Base-by-base conservation (phyloP, 2,888 invertebrate species). In the Lasioglossum morio region DNA sequence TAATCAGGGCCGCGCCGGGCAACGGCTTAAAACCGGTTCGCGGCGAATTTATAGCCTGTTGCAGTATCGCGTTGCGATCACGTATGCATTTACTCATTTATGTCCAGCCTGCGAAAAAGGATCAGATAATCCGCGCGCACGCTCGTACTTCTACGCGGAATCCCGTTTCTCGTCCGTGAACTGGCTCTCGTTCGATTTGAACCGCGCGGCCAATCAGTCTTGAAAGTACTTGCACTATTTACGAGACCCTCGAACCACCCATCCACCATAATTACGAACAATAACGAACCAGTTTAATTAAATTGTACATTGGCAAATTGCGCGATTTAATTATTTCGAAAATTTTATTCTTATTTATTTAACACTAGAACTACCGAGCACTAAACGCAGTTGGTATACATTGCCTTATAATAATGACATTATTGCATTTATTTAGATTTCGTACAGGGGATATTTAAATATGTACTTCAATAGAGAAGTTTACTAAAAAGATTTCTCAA, bases 21-120 rank as follows among this genome's bases (percentile, higher is more conserved):
- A 66, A 72, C 30, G 19, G 81, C 66, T 66, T 72, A 57, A 80
- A 81, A 84, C 81, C 83, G 81, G 83, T 80, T 60, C 70, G 37
- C 27, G n/a, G 53, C 75, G 70, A 83, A 83, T 83, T 83, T 83
- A 83, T 76, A 72, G 46, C 48, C 37, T 27, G 60, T 74, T 70
- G 30, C 27, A 34, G 70, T 60, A 63, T 83, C 75, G 60, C 48
- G 72, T 72, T 48, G 60, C 80, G 80, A 80, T 84, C 81, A 66
- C 66, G 76, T 75, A 73, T 69, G 72, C 80, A 53, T 84, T 81
- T 73, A 81, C 72, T 57, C 72, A 40, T 72, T 75, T 72, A 73
- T n/a, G 34, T 34, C 72, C 63, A 53, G 53, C 34, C 73, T 34
- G 79, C 66, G 79, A 73, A 43, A 73, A 73, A 57, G n/a, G 82